Conservation (phyloP, 2,113 vertebrate species). For the Salvator merianae region DNA sequence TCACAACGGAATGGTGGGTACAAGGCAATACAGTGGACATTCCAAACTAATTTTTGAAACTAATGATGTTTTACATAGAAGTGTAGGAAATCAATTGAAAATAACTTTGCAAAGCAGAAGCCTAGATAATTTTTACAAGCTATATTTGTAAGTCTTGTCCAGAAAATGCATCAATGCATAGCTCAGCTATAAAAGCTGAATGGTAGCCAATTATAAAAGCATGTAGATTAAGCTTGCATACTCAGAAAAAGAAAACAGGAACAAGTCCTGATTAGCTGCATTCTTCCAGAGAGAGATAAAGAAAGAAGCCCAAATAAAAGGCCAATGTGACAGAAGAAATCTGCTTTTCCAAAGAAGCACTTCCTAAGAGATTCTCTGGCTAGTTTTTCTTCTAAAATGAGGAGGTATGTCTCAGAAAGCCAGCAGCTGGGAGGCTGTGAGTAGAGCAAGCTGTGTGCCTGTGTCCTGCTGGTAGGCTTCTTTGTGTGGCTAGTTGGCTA, state of each 20-base stretch:
- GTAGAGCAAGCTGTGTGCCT: no score
- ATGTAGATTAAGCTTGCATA: neutral
- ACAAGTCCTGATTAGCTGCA: neutral
- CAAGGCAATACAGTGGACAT: neutral
- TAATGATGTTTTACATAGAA: conserved; percentile 5
- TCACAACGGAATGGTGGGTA: conserved; percentile 13
- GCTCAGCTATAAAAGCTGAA: neutral
- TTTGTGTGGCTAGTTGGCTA: no score
- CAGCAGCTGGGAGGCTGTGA: no score
- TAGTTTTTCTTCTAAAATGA: neutral
- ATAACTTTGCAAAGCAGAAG: neutral
- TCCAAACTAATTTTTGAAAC: neutral
- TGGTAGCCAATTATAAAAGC: neutral
- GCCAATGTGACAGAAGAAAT: neutral
- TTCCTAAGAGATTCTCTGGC: neutral
- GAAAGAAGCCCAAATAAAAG: neutral
- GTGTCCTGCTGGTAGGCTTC: no score
- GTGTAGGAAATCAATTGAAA: neutral
- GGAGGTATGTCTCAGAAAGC: no score
- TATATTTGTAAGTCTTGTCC: neutral
- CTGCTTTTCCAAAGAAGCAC: neutral
- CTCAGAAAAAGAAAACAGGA: neutral
- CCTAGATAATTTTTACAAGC: neutral
- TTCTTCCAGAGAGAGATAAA: neutral
- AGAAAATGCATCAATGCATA: neutral